Conservation (phyloP, 2,113 vertebrate genomes). For the Nibea coibor region DNA sequence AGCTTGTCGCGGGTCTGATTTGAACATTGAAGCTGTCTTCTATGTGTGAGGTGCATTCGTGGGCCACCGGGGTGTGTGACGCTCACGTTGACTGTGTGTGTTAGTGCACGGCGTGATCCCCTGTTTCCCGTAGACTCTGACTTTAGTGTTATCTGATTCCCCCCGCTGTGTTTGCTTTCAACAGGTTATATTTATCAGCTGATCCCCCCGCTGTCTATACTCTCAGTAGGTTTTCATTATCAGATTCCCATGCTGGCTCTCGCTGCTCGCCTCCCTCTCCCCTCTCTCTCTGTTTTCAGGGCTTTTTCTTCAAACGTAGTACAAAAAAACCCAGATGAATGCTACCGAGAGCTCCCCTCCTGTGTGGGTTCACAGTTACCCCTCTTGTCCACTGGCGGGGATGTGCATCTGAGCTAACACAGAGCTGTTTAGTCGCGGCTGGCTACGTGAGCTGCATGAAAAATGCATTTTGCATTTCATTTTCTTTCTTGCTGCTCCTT, state of each 20-base stretch:
- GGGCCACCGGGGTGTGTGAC: constrained; percentile 22
- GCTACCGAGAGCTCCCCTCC: constrained; percentile 36
- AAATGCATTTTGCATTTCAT: constrained; percentile 6
- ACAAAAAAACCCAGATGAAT: constrained; percentile 25
- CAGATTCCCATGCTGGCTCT: constrained; percentile 39
- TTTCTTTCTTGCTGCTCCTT: not conserved
- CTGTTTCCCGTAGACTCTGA: constrained; percentile 8
- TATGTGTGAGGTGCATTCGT: constrained; percentile 24
- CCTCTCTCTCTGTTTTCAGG: constrained; percentile 36
- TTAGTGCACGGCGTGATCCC: constrained; percentile 1
- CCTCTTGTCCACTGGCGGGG: constrained; percentile 42
- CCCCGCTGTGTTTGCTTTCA: constrained; percentile 47
- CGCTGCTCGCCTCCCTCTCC: constrained; percentile 28
- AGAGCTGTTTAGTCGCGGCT: constrained; percentile 25
- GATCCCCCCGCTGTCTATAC: constrained; percentile 46
- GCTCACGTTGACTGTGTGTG: constrained; percentile 8
- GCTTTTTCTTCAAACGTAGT: constrained; percentile 26
- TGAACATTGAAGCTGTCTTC: constrained; percentile 22
- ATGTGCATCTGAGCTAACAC: constrained; percentile 52
- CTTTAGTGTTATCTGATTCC: constrained; percentile 50
- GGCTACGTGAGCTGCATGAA: constrained; percentile 55
- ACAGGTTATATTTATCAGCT: constrained; percentile 27
- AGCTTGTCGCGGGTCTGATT: constrained; percentile 3
- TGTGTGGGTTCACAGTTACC: constrained; percentile 37
- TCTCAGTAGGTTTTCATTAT: constrained; percentile 60